Percentiles rank a stretch among this genome's conserved stretches.
These are phyloP conservation scores for Salvelinus namaycush DNA, from an alignment of 2,113 vertebrate species.

Conservation along the genomic window DNA sequence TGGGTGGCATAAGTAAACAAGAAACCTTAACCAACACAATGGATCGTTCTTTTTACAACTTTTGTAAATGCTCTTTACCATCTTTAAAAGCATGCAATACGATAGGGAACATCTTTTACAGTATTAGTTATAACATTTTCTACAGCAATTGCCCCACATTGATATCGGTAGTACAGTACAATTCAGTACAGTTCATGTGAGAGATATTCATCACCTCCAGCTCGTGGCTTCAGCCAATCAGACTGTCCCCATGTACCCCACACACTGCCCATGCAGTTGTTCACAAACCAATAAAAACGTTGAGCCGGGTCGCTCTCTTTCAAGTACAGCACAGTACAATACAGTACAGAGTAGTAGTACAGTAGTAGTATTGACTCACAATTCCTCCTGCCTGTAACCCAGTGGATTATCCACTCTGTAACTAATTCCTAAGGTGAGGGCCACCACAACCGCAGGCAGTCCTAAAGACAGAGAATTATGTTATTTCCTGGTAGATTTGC, in stretches of 20 bases:
- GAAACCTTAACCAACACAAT: background rate
- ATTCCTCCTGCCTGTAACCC: slow-evolving; percentile 37
- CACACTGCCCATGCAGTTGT: no score
- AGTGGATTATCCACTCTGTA: slow-evolving; percentile 24
- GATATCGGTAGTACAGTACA: no score
- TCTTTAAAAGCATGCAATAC: background rate
- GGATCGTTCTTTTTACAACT: background rate
- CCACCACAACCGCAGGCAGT: slow-evolving; percentile 28
- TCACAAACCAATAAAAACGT: background rate
- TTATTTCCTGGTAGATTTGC: background rate
- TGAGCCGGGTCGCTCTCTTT: background rate
- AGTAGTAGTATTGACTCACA: slow-evolving; percentile 22
- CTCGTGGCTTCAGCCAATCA: no score
- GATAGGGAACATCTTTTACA: no score
- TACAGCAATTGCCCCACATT: no score
- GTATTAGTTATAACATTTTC: no score
- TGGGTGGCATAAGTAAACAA: background rate
- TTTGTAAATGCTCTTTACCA: background rate
- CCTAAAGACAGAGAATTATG: slow-evolving; percentile 8
- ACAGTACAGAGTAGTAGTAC: background rate
- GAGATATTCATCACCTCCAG: no score
- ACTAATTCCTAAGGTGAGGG: slow-evolving; percentile 23
- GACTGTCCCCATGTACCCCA: no score
- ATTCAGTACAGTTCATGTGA: no score
- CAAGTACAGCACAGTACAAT: background rate